phyloP scores from a whole-genome alignment of 2,797 vertebrate genomes.

The Sebastes cheni region DNA sequence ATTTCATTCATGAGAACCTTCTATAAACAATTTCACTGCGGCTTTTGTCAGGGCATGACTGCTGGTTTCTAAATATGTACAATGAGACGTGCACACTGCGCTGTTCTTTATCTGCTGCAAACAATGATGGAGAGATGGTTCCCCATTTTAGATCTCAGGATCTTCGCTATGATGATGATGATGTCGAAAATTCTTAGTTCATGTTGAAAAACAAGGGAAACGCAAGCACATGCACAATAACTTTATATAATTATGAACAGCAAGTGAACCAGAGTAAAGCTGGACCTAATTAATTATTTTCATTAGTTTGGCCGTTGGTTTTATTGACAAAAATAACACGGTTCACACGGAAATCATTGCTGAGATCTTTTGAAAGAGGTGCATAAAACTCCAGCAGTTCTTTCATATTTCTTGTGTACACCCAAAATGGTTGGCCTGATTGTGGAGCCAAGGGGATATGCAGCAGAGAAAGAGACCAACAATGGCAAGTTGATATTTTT shows the following conservation, averaged over 20 bases:
- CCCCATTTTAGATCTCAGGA: neutral
- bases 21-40: conserved; percentile 31
- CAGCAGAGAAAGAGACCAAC: too few relatives aligned
- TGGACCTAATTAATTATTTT: neutral
- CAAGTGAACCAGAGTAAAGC: neutral
- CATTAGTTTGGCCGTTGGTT: neutral
- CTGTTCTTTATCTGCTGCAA: neutral
- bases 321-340: neutral
- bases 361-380: neutral
- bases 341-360: too few relatives aligned
- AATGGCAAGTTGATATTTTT: too few relatives aligned
- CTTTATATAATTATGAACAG: neutral
- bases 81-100: neutral
- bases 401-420: neutral
- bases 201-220: neutral
- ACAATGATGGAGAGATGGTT: neutral
- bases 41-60: conserved; percentile 19
- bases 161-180: neutral
- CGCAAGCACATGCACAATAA: neutral
- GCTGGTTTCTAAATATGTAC: conserved; percentile 23
- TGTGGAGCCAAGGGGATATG: neutral
- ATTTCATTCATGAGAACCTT: conserved; percentile 39
- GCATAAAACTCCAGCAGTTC: neutral
- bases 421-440: neutral
- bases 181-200: neutral